These are phyloP conservation scores for Oppia nitens DNA, from an alignment of 1,140 invertebrate genomes.

Conservation along the genomic window DNA sequence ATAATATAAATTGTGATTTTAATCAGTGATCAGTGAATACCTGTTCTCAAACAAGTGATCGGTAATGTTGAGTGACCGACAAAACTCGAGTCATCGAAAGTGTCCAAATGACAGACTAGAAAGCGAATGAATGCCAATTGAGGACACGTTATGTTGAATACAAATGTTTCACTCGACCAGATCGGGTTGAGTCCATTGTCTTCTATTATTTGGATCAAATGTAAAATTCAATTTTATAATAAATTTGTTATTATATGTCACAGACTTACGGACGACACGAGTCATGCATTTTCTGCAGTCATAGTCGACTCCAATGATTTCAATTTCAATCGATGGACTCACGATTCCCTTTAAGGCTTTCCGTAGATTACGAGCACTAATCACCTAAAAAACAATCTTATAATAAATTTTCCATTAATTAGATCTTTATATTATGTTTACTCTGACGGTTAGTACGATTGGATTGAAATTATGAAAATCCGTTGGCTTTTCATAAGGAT, in stretches of 20 bases:
- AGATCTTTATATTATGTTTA: slow-evolving; percentile 21
- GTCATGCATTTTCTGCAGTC: slow-evolving; percentile 70
- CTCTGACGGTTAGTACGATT: slow-evolving; percentile 47
- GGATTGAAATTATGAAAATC: slow-evolving; percentile 43
- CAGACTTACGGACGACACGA: slow-evolving; percentile 37
- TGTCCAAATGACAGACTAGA: slow-evolving; percentile 87
- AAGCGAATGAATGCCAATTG: slow-evolving; percentile 78
- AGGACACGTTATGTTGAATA: slow-evolving; percentile 75
- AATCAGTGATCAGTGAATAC: slow-evolving; percentile 22
- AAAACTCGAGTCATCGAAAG: slow-evolving; percentile 93
- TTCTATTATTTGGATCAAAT: slow-evolving; percentile 46
- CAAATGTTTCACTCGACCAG: slow-evolving; percentile 67
- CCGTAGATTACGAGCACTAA: slow-evolving; percentile 75
- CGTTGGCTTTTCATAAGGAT: slow-evolving; percentile 41
- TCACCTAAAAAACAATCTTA: slow-evolving; percentile 45
- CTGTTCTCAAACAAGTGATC: slow-evolving; percentile 33
- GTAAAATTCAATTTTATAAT: too few relatives aligned
- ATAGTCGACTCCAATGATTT: slow-evolving; percentile 72
- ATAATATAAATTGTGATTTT: too few relatives aligned
- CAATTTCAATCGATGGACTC: slow-evolving; percentile 87
- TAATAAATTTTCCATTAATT: too few relatives aligned
- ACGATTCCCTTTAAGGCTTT: slow-evolving; percentile 63
- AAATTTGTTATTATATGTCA: not conserved
- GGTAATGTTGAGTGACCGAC: slow-evolving; percentile 92
- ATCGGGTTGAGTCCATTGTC: slow-evolving; percentile 94